phyloP scores from a whole-genome alignment of 2,888 invertebrate genomes.

The Stramonita haemastoma region DNA sequence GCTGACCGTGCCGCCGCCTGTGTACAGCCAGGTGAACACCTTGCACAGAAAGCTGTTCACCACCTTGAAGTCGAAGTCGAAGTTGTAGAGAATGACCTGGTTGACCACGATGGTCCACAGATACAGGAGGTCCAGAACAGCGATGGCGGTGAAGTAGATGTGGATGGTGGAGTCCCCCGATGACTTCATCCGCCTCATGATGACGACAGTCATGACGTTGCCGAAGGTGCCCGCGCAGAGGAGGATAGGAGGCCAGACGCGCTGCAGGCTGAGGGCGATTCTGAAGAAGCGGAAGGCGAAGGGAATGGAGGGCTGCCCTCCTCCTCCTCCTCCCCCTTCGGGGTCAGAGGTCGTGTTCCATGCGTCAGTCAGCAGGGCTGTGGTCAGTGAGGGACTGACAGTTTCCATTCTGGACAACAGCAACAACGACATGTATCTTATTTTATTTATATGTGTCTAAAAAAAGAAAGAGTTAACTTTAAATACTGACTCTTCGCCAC shows the following conservation, averaged over 20 bases:
- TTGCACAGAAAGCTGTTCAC: background rate
- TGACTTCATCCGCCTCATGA: background rate
- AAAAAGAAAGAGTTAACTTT: too few species aligned
- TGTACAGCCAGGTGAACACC: background rate
- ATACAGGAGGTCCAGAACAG: background rate
- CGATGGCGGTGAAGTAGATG: background rate
- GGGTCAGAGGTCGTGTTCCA: too few species aligned
- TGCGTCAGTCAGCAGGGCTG: too few species aligned
- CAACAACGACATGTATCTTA: too few species aligned
- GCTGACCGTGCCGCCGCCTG: background rate
- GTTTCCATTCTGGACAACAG: too few species aligned
- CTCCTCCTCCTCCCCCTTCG: too few species aligned
- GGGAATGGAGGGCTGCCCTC: too few species aligned
- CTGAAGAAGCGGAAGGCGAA: too few species aligned
- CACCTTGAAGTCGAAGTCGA: background rate
- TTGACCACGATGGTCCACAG: background rate
- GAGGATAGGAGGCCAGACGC: background rate
- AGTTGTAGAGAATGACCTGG: background rate
- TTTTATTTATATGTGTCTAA: too few species aligned
- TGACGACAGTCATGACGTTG: constrained; percentile 8
- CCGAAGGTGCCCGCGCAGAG: background rate
- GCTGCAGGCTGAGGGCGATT: background rate
- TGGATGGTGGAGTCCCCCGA: background rate
- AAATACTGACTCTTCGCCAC: too few species aligned
- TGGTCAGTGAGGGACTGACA: too few species aligned